A percentile compares a stretch with the other conserved stretches of the same genome.
phyloP scores from a whole-genome alignment of 1,140 invertebrate species.

The Cylas formicarius region DNA sequence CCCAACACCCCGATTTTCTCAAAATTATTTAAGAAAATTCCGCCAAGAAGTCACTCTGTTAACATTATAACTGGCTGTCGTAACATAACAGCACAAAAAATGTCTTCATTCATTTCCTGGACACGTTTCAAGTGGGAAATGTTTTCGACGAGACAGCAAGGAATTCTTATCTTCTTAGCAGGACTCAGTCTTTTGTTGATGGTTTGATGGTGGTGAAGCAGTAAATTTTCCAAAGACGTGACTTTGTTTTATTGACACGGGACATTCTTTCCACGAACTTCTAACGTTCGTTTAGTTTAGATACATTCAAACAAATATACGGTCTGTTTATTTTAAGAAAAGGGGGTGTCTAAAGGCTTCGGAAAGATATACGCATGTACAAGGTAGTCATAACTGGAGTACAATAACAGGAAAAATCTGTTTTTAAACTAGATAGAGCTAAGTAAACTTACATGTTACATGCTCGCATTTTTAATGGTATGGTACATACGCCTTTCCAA shows the following conservation, averaged over 20 bases:
- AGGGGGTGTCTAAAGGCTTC: background rate
- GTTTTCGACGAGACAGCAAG: slow-evolving; percentile 1
- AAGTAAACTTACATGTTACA: no score
- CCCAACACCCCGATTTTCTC: no score
- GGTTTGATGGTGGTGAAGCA: slow-evolving; percentile 4
- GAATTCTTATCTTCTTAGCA: slow-evolving; percentile 7
- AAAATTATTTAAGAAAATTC: no score
- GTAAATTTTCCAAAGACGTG: slow-evolving; percentile 24
- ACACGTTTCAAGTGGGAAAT: slow-evolving; percentile 12
- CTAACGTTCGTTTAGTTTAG: slow-evolving; percentile 5
- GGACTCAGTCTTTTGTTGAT: background rate
- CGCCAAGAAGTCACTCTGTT: no score
- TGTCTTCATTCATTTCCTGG: slow-evolving; percentile 8
- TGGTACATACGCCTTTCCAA: no score
- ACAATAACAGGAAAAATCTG: no score
- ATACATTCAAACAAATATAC: slow-evolving; percentile 11
- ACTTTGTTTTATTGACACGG: slow-evolving; percentile 19
- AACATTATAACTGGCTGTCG: no score
- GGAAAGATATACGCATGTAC: no score
- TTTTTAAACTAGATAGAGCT: no score
- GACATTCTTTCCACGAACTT: slow-evolving; percentile 13
- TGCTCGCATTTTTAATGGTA: no score
- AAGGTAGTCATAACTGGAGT: no score
- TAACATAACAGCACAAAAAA: no score
- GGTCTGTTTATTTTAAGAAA: slow-evolving; percentile 1